Conservation (phyloP, 2,113 vertebrate species). For the Cottus gobio region DNA sequence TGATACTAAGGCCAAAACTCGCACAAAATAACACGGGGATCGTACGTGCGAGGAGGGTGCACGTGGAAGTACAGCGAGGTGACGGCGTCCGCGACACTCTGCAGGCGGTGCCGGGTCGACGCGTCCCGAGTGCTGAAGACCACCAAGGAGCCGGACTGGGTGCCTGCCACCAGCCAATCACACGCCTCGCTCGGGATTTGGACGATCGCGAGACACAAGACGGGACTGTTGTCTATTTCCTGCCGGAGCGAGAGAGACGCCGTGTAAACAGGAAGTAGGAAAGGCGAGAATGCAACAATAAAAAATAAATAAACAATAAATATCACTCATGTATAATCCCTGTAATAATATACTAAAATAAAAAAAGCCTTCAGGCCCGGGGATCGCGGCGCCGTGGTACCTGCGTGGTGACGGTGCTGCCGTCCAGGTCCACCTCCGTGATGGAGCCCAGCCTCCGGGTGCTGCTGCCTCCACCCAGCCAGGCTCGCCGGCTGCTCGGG, state of each 20-base stretch:
- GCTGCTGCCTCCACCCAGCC: constrained; percentile 91
- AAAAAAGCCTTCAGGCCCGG: too few species aligned
- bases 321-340: too few species aligned
- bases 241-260: constrained; percentile 53
- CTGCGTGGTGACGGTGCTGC: constrained; percentile 81
- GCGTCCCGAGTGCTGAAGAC: constrained; percentile 82
- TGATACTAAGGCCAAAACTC: background rate
- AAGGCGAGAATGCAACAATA: background rate
- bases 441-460: constrained; percentile 84
- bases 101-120: constrained; percentile 83
- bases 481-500: constrained; percentile 70
- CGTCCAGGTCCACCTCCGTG: constrained; percentile 85
- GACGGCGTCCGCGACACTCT: constrained; percentile 89
- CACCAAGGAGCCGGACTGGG: constrained; percentile 89
- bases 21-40: too few species aligned
- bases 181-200: constrained; percentile 83
- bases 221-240: constrained; percentile 88
- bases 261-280: background rate
- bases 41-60: constrained; percentile 78
- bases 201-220: constrained; percentile 89
- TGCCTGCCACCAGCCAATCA: constrained; percentile 93
- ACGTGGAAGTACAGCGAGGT: constrained; percentile 91
- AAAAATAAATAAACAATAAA: too few species aligned
- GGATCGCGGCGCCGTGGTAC: too few species aligned
- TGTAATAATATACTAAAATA: too few species aligned